These are phyloP conservation scores for Anastrepha ludens DNA, from an alignment of 1,140 invertebrate species.

Conservation along the genomic window DNA sequence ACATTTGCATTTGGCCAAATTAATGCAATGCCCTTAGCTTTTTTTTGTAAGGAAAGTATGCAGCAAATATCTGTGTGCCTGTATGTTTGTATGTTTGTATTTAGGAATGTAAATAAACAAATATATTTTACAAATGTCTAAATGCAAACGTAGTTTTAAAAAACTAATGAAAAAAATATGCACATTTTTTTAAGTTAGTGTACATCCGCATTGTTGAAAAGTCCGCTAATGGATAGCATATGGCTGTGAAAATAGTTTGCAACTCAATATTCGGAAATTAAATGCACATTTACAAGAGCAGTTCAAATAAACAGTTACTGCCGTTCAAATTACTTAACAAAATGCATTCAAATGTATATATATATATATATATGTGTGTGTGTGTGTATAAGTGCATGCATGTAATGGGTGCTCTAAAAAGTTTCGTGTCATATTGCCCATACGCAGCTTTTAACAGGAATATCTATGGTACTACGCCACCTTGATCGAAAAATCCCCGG, in stretches of 20 bases:
- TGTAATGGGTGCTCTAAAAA: no score
- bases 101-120: no score
- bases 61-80: no score
- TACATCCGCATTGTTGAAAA: not conserved
- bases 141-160: not conserved
- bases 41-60: no score
- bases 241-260: not conserved
- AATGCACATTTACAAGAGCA: constrained; percentile 21
- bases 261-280: constrained; percentile 27
- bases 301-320: not conserved
- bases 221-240: not conserved
- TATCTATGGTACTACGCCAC: no score
- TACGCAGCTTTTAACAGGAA: no score
- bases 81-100: no score
- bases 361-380: not conserved
- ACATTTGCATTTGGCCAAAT: constrained; percentile 33
- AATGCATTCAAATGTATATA: not conserved
- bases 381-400: not conserved
- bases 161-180: not conserved
- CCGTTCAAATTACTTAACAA: not conserved
- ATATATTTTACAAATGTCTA: not conserved
- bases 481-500: no score
- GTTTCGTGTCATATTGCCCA: no score
- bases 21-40: not conserved
- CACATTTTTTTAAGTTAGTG: not conserved